Conservation (phyloP, 2,888 invertebrate species). For the Osedax frankpressi region DNA sequence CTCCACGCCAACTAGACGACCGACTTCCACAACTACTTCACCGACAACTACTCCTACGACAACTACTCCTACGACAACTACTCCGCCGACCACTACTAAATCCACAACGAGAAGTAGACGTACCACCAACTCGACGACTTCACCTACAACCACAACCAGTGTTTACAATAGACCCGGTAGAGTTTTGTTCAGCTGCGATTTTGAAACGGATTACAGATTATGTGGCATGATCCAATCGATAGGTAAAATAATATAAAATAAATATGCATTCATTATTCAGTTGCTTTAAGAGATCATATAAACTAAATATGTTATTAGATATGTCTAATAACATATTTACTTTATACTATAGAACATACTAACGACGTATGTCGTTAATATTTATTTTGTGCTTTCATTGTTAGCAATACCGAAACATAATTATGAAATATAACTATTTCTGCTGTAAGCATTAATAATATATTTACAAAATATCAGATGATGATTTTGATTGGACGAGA, state of each 20-base stretch:
- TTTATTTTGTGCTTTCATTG: neutral
- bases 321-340: neutral
- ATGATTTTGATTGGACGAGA: conserved; percentile 19
- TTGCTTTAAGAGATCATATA: neutral
- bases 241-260: neutral
- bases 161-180: neutral
- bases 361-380: neutral
- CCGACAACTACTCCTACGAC: neutral
- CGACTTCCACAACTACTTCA: neutral
- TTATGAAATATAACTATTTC: too few relatives aligned
- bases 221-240: conserved; percentile 12
- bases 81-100: neutral
- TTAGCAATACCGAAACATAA: too few relatives aligned
- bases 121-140: neutral
- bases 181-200: conserved; percentile 6
- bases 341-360: neutral
- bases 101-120: neutral
- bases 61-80: neutral
- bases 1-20: too few relatives aligned
- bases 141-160: neutral
- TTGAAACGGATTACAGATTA: neutral
- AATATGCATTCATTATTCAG: neutral
- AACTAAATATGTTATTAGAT: neutral
- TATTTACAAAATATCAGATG: too few relatives aligned
- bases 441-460: too few relatives aligned